Percentiles rank a stretch among this genome's conserved stretches.
Evolutionary conservation across 2,113 vertebrate species (phyloP).

Genomic region (Dipodomys ordii): DNA sequence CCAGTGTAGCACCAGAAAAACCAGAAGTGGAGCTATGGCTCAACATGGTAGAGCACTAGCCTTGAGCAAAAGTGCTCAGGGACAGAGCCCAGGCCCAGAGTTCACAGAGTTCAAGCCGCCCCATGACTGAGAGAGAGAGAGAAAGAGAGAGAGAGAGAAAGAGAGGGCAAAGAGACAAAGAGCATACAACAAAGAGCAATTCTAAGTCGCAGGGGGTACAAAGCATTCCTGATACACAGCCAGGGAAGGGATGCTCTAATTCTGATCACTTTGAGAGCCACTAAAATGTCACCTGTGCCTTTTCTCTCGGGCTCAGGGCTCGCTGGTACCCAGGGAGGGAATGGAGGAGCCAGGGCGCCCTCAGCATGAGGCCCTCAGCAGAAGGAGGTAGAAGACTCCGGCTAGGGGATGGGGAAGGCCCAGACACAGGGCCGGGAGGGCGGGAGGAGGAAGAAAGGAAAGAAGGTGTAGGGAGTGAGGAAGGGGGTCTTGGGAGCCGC

Average conservation of each 20-base stretch:
- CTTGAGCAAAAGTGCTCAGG: too few relatives aligned
- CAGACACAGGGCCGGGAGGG: background rate
- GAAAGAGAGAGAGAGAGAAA: too few relatives aligned
- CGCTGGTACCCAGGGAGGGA: background rate
- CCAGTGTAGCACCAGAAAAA: too few relatives aligned
- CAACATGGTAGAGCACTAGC: too few relatives aligned
- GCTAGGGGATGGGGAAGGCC: background rate
- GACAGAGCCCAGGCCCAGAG: too few relatives aligned
- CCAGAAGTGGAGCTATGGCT: too few relatives aligned
- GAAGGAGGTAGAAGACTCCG: background rate
- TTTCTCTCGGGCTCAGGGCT: rapidly evolving
- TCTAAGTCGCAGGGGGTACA: background rate
- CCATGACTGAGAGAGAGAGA: too few relatives aligned
- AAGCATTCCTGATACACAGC: background rate
- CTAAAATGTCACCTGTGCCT: background rate
- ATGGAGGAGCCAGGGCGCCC: rapidly evolving
- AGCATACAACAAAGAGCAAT: too few relatives aligned
- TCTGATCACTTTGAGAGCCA: background rate
- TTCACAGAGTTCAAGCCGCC: too few relatives aligned
- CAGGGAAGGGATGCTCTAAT: background rate
- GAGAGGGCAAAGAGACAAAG: too few relatives aligned
- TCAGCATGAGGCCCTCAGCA: rapidly evolving
- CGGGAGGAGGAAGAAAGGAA: background rate
- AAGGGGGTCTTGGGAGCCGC: slow-evolving; percentile 40
- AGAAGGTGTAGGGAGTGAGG: slow-evolving; percentile 56